Conservation (phyloP, 1,140 invertebrate genomes). For the Hyphantria cunea region DNA sequence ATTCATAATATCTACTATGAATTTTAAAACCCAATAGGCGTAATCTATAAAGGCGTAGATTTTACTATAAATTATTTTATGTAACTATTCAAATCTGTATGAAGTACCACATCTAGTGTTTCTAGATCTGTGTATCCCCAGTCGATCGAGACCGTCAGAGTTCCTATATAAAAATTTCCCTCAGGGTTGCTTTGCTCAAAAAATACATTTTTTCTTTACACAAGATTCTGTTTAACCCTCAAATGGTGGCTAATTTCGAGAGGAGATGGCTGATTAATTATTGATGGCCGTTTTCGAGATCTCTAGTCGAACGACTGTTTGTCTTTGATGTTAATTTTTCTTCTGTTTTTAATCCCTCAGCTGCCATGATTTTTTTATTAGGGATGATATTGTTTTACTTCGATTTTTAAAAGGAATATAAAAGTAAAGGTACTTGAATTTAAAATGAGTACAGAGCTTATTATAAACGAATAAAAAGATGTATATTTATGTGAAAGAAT, state of each 20-base stretch:
- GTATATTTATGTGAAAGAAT: no score
- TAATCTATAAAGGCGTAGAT: no score
- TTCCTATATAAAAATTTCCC: slow-evolving; percentile 75
- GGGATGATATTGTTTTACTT: slow-evolving; percentile 41
- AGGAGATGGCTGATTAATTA: slow-evolving; percentile 72
- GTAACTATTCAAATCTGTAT: no score
- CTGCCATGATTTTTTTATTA: slow-evolving; percentile 46
- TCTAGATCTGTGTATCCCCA: slow-evolving; percentile 39
- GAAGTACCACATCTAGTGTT: slow-evolving; percentile 34
- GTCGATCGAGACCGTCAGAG: slow-evolving; percentile 53
- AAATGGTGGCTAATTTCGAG: slow-evolving; percentile 69
- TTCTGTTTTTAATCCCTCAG: slow-evolving; percentile 46
- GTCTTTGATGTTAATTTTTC: slow-evolving; percentile 70
- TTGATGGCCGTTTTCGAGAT: slow-evolving; percentile 63
- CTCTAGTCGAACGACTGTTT: slow-evolving; percentile 51
- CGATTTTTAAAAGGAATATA: slow-evolving; percentile 4
- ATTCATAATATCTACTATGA: no score
- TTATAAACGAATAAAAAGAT: no score
- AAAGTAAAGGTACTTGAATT: not conserved
- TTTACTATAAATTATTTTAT: no score
- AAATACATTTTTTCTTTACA: slow-evolving; percentile 54
- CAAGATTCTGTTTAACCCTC: slow-evolving; percentile 62
- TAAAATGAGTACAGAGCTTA: no score
- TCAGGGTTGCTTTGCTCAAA: slow-evolving; percentile 53
- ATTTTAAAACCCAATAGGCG: no score